Conservation (phyloP, 2,113 vertebrate species). For the Pterocles burchelli region DNA sequence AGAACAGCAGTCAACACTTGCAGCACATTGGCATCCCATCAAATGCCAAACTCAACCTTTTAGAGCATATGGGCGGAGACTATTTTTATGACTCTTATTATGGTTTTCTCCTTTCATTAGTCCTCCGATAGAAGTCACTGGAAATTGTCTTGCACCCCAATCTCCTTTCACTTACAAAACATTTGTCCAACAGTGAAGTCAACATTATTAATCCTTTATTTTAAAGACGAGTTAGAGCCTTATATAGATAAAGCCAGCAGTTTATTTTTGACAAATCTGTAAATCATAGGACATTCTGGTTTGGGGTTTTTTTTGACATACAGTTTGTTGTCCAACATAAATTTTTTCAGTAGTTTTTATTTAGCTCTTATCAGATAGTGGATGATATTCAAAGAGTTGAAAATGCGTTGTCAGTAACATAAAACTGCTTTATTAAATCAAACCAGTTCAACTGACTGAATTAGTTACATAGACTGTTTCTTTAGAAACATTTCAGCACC, state of each 20-base stretch:
- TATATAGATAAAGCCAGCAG: conserved; percentile 22
- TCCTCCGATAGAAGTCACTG: conserved; percentile 32
- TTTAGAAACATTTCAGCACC: not conserved
- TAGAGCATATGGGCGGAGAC: not conserved
- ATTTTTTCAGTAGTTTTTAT: conserved; percentile 17
- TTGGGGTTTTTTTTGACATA: not conserved
- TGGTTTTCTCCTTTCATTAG: conserved; percentile 1
- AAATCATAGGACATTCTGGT: not conserved
- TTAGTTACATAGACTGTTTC: not conserved
- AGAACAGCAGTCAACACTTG: conserved; percentile 52
- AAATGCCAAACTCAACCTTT: not conserved
- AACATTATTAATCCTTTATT: not conserved
- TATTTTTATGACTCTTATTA: conserved; percentile 12
- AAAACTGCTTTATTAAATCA: conserved; percentile 28
- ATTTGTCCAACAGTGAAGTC: conserved; percentile 12
- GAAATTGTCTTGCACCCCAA: not conserved
- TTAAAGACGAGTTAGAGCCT: conserved; percentile 2
- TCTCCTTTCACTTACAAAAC: conserved; percentile 7
- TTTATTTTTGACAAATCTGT: not conserved
- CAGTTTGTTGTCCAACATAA: not conserved
- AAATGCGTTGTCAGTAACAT: not conserved
- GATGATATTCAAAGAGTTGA: not conserved
- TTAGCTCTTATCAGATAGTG: conserved; percentile 15
- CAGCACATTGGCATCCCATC: conserved; percentile 33
- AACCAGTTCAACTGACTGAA: not conserved